These are phyloP conservation scores for Pemphredon lugubris DNA, from an alignment of 2,888 invertebrate species.

Conservation along the genomic window DNA sequence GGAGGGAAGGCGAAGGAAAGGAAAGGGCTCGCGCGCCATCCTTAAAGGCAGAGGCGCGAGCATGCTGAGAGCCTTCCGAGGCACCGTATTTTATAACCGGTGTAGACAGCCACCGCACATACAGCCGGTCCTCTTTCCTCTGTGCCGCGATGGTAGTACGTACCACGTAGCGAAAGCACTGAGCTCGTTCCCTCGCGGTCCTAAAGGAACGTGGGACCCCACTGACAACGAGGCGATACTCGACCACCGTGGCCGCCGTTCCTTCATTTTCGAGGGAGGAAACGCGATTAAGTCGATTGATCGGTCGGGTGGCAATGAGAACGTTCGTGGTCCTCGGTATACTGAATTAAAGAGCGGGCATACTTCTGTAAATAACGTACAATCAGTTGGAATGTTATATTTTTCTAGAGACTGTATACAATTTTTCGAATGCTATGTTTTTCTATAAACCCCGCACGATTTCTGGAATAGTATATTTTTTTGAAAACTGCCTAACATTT, in stretches of 20 bases:
- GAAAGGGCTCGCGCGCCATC: constrained; percentile 48
- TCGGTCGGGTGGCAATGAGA: too few species aligned
- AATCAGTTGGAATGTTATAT: too few species aligned
- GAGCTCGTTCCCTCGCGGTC: constrained; percentile 31
- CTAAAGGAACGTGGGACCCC: constrained; percentile 28
- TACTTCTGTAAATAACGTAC: too few species aligned
- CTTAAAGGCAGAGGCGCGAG: constrained; percentile 62
- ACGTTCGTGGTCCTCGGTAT: too few species aligned
- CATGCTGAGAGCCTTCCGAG: constrained; percentile 64
- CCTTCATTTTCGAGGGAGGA: too few species aligned
- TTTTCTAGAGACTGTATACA: too few species aligned
- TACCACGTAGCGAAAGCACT: constrained; percentile 21
- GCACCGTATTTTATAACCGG: constrained; percentile 72
- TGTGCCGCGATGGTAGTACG: constrained; percentile 10
- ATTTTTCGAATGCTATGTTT: too few species aligned
- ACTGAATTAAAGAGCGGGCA: too few species aligned
- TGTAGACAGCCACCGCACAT: constrained; percentile 70
- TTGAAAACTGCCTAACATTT: too few species aligned
- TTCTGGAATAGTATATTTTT: too few species aligned
- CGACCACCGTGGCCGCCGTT: constrained; percentile 36
- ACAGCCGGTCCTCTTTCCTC: constrained; percentile 40
- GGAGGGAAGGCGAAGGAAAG: constrained; percentile 11
- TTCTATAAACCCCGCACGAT: too few species aligned
- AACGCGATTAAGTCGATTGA: too few species aligned
- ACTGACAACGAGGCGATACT: constrained; percentile 35